Percentiles rank a stretch among this genome's conserved stretches.
These are phyloP conservation scores for Protonibea diacanthus DNA, from an alignment of 2,797 vertebrate genomes.

Conservation along the genomic window DNA sequence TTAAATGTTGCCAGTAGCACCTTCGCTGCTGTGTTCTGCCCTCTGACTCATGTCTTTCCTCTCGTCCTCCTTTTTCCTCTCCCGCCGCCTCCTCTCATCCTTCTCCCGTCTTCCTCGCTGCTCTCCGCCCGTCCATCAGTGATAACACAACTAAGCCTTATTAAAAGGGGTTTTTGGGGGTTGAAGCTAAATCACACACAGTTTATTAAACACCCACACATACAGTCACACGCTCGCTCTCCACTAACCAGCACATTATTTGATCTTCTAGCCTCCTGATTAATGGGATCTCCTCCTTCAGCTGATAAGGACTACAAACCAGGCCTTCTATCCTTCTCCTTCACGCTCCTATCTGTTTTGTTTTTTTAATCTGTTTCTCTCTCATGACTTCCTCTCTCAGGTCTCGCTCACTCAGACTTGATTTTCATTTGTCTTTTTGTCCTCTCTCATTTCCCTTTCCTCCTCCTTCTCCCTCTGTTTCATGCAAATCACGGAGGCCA, in stretches of 20 bases:
- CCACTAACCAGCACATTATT: constrained; percentile 60
- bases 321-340: constrained; percentile 59
- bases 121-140: constrained; percentile 35
- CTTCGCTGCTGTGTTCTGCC: neutral
- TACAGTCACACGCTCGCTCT: constrained; percentile 11
- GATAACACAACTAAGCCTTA: constrained; percentile 64
- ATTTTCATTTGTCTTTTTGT: constrained; percentile 30
- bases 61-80: constrained; percentile 3
- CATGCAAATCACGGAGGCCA: constrained; percentile 48
- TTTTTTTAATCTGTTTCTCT: constrained; percentile 19
- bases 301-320: constrained; percentile 61
- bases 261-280: constrained; percentile 69
- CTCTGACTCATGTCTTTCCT: constrained; percentile 18
- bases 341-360: constrained; percentile 58
- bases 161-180: constrained; percentile 44
- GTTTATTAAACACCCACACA: constrained; percentile 49
- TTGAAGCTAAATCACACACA: constrained; percentile 42
- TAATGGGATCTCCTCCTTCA: constrained; percentile 69
- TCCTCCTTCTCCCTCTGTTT: neutral
- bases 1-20: neutral
- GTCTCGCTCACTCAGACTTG: constrained; percentile 15
- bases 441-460: constrained; percentile 1
- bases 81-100: constrained; percentile 11
- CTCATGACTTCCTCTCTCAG: constrained; percentile 17
- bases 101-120: constrained; percentile 15